Base-by-base conservation (phyloP, 2,113 vertebrate genomes). In the Poecilia latipinna region DNA sequence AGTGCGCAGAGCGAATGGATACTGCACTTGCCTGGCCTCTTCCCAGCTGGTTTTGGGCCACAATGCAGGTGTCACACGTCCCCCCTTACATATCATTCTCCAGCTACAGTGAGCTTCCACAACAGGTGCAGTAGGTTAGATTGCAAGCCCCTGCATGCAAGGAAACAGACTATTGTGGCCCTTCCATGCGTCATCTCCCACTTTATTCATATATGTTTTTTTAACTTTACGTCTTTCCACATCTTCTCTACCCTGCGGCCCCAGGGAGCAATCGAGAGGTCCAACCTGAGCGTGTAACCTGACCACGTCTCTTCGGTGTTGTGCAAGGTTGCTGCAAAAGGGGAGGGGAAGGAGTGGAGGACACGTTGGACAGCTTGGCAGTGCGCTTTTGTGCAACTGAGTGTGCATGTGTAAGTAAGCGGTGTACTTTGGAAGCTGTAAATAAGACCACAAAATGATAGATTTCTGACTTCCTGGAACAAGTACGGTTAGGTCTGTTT, bases 111-210 rank as follows among this genome's bases (percentile, higher is more conserved):
- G 82, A 88, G 91, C 82, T 78, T 91, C 83, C 85, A 90, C 87
- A 93, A 93, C 94, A 95, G 94, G 94, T 95, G 94, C 94, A 93
- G 91, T 86, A 91, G 91, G 93, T 92, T 93, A 91, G 84, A 82
- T 88, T 86, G 85, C 93, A 88, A 88, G 94, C 89, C 88, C 86
- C 70, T 39, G 87, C 93, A 93, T 68, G 91, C 78, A 66, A 91
- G 90, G 90, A 93, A 92, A 92, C 90, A 92, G 86, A 93, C 84
- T 93, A 88, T 92, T 91, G 90, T 92, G 88, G 82, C 77, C 88
- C 85, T 88, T 85, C 76, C 82, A 84, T 88, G 90, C 82, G 85
- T 91, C 91, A 84, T 72, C 87, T 79, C 83, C 77, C 70, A 73
- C 65, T 65, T 83, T 48, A 19, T 48, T 48, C 17, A 68, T 39